These are phyloP conservation scores for Anodontia alba DNA, from an alignment of 2,888 invertebrate species.

Conservation along the genomic window DNA sequence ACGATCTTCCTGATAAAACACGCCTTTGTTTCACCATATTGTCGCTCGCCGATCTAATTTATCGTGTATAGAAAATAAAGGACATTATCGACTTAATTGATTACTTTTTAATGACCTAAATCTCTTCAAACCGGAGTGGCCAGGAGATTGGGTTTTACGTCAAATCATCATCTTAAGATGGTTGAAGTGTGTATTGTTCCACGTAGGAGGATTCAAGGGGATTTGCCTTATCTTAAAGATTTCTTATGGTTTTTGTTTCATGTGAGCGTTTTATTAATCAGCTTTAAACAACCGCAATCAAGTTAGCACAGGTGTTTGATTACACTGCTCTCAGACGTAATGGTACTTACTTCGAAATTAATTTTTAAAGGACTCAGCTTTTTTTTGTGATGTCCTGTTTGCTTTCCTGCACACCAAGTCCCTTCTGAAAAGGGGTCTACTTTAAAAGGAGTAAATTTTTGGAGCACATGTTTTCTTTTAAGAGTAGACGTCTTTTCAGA, in stretches of 20 bases:
- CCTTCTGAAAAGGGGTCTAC: no score
- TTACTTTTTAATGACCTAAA: conserved; percentile 3
- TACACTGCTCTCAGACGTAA: neutral
- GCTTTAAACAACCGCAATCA: neutral
- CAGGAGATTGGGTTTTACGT: neutral
- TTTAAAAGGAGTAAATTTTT: no score
- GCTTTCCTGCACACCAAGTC: no score
- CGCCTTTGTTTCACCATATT: no score
- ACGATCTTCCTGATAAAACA: no score
- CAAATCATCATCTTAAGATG: neutral
- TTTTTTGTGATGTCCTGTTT: no score
- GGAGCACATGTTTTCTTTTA: no score
- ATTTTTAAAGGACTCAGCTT: no score
- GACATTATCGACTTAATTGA: neutral
- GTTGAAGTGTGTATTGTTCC: neutral
- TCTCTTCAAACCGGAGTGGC: neutral
- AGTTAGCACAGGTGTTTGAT: neutral
- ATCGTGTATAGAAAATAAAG: neutral
- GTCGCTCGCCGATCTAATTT: no score
- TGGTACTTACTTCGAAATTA: neutral
- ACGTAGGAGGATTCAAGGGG: neutral
- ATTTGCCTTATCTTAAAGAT: conserved; percentile 2
- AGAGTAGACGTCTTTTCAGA: no score
- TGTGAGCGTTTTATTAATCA: neutral
- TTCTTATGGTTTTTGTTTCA: neutral